A percentile compares a stretch with the other conserved stretches of the same genome.
phyloP scores from a whole-genome alignment of 2,888 invertebrate genomes.

The Cryptocephalus primarius region DNA sequence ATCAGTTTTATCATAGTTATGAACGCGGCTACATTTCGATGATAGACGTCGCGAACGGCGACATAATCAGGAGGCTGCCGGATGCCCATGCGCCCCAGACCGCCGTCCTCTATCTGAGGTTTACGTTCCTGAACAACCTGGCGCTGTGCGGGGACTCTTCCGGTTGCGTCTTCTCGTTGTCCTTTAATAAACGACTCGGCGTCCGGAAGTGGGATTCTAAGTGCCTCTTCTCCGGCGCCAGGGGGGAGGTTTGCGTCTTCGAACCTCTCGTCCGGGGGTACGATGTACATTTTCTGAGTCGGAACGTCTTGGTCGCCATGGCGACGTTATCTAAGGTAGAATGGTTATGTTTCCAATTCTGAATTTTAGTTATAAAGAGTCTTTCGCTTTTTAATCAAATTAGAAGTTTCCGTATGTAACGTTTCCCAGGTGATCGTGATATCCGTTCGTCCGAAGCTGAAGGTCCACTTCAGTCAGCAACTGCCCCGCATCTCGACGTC shows the following conservation, averaged over 20 bases:
- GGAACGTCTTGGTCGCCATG: constrained; percentile 75
- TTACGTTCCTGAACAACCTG: constrained; percentile 41
- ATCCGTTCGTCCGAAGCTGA: constrained; percentile 63
- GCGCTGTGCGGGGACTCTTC: constrained; percentile 73
- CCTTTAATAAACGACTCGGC: constrained; percentile 79
- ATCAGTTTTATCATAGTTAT: constrained; percentile 32
- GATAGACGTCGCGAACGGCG: constrained; percentile 76
- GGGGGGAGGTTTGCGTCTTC: constrained; percentile 81
- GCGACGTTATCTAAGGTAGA: constrained; percentile 83
- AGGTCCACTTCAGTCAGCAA: constrained; percentile 67
- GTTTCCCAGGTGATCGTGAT: constrained; percentile 60
- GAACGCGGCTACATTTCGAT: constrained; percentile 81
- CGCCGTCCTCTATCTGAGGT: constrained; percentile 61
- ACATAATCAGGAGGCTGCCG: constrained; percentile 59
- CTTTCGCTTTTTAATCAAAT: not conserved
- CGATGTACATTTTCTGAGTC: constrained; percentile 55
- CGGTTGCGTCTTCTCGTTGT: constrained; percentile 91
- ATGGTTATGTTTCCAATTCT: not conserved
- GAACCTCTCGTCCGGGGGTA: constrained; percentile 49
- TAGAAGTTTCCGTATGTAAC: no score
- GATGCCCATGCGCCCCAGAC: constrained; percentile 78
- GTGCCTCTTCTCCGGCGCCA: constrained; percentile 92
- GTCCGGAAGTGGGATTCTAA: constrained; percentile 81
- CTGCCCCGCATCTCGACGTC: constrained; percentile 61
- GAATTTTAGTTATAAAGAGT: not conserved